Evolutionary conservation across 1,140 invertebrate species (phyloP).

Genomic region (Psix sp.): DNA sequence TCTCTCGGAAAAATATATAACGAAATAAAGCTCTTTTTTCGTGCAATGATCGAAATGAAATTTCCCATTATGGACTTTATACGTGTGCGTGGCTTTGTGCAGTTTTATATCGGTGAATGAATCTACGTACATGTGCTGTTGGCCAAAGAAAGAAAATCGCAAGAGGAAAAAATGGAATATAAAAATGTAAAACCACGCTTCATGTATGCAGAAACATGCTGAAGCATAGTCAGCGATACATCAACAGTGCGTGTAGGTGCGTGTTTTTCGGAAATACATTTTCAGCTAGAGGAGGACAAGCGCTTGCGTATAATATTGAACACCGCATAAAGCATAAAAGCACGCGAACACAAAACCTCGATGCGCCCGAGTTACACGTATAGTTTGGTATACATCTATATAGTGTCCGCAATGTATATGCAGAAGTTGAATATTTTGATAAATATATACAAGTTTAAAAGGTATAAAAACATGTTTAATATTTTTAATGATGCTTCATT

Average conservation of each 20-base stretch:
- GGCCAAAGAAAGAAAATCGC: not conserved
- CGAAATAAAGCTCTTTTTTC: slow-evolving; percentile 22
- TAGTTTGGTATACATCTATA: too few species aligned
- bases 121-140: slow-evolving; percentile 4
- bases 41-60: slow-evolving; percentile 24
- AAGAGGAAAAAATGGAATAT: not conserved
- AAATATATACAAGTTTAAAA: too few species aligned
- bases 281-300: not conserved
- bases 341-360: slow-evolving; percentile 5
- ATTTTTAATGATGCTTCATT: too few species aligned
- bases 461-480: too few species aligned
- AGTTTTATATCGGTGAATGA: not conserved
- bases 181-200: not conserved
- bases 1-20: slow-evolving; percentile 18
- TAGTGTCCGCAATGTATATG: not conserved
- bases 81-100: not conserved
- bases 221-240: slow-evolving; percentile 1
- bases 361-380: slow-evolving; percentile 3
- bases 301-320: slow-evolving; percentile 9
- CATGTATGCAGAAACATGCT: slow-evolving; percentile 2
- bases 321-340: slow-evolving; percentile 1
- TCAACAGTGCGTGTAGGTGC: not conserved
- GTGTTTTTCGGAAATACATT: slow-evolving; percentile 5
- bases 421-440: too few species aligned
- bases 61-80: slow-evolving; percentile 1